phyloP scores from a whole-genome alignment of 1,140 invertebrate genomes.

The Sycophila sp. region DNA sequence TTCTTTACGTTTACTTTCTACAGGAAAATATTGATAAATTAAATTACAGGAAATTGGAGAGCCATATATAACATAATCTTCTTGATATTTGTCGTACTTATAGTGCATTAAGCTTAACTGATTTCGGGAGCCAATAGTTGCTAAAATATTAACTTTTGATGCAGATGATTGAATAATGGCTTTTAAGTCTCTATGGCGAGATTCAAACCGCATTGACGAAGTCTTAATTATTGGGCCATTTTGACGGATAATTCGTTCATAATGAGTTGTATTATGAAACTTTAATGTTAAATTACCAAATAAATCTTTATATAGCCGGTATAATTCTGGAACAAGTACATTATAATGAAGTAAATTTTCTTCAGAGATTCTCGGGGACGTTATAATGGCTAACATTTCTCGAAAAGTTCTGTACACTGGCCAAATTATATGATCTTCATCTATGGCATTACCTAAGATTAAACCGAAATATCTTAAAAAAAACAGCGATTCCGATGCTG shows the following conservation, averaged over 20 bases:
- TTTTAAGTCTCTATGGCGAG: background rate
- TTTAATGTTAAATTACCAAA: background rate
- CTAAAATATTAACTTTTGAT: background rate
- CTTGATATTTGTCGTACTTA: background rate
- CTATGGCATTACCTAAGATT: background rate
- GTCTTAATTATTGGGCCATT: background rate
- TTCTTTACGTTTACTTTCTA: background rate
- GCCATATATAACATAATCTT: background rate
- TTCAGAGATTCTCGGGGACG: background rate
- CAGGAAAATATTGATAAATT: background rate
- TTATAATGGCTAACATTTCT: constrained; percentile 1
- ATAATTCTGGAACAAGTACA: background rate
- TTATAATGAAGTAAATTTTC: background rate
- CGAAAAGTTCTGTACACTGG: constrained; percentile 3
- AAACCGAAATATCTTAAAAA: constrained; percentile 18
- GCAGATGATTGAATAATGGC: background rate
- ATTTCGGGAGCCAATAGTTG: background rate
- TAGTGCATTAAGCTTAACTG: background rate
- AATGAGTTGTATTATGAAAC: background rate
- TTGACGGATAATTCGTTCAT: background rate
- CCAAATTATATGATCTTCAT: background rate
- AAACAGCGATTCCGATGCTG: background rate
- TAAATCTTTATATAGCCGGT: background rate
- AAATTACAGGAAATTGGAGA: background rate
- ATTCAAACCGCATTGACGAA: constrained; percentile 1